Evolutionary conservation across 2,113 vertebrate species (phyloP).

Genomic region (Ceyx margarethae): DNA sequence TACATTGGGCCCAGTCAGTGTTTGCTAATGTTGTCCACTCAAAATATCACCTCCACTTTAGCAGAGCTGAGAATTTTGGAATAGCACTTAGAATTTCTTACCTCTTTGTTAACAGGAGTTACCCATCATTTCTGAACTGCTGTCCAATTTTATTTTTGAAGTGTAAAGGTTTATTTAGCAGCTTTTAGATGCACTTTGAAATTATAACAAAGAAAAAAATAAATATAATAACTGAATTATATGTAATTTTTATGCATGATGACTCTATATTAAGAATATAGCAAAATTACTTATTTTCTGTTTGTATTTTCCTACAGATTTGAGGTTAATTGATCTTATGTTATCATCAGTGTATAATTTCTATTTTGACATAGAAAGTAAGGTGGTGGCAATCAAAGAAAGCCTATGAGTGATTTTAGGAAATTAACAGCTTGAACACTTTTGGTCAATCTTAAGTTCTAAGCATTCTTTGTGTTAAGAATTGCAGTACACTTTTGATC

Average conservation of each 20-base stretch:
- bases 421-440: not conserved
- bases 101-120: not conserved
- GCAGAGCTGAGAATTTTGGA: not conserved
- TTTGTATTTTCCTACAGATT: constrained; percentile 15
- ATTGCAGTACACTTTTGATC: not conserved
- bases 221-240: not conserved
- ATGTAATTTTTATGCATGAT: constrained; percentile 38
- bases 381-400: not conserved
- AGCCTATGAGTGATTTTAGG: not conserved
- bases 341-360: not conserved
- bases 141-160: not conserved
- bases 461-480: constrained; percentile 2
- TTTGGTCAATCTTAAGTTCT: not conserved
- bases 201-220: not conserved
- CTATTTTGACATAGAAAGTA: not conserved
- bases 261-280: constrained; percentile 35
- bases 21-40: not conserved
- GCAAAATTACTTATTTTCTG: not conserved
- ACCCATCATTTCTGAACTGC: not conserved
- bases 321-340: not conserved
- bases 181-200: constrained; percentile 24
- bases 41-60: not conserved
- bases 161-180: not conserved
- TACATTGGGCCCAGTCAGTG: not conserved
- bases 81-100: not conserved